These are phyloP conservation scores for Tinamus guttatus DNA, from an alignment of 2,113 vertebrate genomes.

Conservation along the genomic window DNA sequence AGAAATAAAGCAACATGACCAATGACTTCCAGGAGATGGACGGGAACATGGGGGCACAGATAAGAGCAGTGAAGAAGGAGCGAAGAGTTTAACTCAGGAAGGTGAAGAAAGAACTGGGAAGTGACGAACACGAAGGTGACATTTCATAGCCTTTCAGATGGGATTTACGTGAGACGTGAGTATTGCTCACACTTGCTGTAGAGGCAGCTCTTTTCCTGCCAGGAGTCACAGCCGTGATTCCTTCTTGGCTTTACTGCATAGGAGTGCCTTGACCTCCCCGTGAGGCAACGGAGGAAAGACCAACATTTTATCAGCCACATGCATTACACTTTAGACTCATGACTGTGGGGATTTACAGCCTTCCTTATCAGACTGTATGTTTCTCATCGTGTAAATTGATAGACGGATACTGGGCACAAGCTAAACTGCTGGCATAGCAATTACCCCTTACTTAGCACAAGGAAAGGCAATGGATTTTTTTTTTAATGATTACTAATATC, in stretches of 20 bases:
- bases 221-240: not conserved
- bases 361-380: not conserved
- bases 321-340: not conserved
- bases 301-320: not conserved
- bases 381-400: not conserved
- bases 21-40: not conserved
- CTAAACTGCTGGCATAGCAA: not conserved
- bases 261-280: not conserved
- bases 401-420: not conserved
- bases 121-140: not conserved
- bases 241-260: accelerated
- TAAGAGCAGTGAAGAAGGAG: not conserved
- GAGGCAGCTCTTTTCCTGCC: accelerated
- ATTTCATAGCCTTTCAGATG: not conserved
- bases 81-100: not conserved
- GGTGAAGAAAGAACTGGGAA: not conserved
- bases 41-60: accelerated
- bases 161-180: not conserved
- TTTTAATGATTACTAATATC: not conserved
- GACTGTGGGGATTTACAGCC: not conserved
- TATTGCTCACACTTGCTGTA: not conserved
- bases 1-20: not conserved
- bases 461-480: not conserved
- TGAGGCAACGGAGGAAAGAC: not conserved
- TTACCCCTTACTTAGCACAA: not conserved